Evolutionary conservation across 2,888 invertebrate genomes (phyloP).

Genomic region (Germaria angustata): DNA sequence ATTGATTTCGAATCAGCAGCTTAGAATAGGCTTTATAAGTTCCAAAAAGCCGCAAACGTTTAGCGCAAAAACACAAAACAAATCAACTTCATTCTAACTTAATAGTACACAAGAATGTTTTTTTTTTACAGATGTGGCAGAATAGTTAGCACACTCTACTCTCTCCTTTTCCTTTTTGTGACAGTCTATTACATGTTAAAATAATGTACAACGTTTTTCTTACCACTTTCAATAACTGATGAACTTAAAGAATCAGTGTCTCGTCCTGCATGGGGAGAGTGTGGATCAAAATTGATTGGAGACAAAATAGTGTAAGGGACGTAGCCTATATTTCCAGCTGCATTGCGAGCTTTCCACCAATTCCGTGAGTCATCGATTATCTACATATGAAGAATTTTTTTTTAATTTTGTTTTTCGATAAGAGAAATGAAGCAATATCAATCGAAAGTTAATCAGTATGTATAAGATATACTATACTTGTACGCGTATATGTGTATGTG

Average conservation of each 20-base stretch:
- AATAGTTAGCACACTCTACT: too few species aligned
- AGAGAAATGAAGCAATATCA: not conserved
- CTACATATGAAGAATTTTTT: slow-evolving; percentile 81
- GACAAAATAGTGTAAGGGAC: slow-evolving; percentile 98
- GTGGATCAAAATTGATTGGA: slow-evolving; percentile 80
- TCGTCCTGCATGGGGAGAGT: slow-evolving; percentile 65
- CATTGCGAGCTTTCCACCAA: slow-evolving; percentile 98
- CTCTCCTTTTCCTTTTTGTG: too few species aligned
- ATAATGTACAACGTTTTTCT: too few species aligned
- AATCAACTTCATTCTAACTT: too few species aligned
- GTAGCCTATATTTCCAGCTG: slow-evolving; percentile 92
- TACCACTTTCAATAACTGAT: slow-evolving; percentile 67
- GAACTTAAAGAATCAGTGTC: slow-evolving; percentile 75
- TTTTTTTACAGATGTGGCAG: too few species aligned
- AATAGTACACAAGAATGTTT: too few species aligned
- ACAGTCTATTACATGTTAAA: too few species aligned
- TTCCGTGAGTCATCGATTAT: slow-evolving; percentile 97
- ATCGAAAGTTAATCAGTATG: not conserved
- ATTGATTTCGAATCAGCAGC: too few species aligned
- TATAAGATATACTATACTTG: not conserved
- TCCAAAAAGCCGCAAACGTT: too few species aligned
- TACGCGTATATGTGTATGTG: not conserved
- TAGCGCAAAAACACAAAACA: too few species aligned
- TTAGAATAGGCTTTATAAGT: too few species aligned
- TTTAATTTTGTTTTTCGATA: too few species aligned